phyloP scores from a whole-genome alignment of 2,113 vertebrate genomes.

The Pluvialis apricaria region DNA sequence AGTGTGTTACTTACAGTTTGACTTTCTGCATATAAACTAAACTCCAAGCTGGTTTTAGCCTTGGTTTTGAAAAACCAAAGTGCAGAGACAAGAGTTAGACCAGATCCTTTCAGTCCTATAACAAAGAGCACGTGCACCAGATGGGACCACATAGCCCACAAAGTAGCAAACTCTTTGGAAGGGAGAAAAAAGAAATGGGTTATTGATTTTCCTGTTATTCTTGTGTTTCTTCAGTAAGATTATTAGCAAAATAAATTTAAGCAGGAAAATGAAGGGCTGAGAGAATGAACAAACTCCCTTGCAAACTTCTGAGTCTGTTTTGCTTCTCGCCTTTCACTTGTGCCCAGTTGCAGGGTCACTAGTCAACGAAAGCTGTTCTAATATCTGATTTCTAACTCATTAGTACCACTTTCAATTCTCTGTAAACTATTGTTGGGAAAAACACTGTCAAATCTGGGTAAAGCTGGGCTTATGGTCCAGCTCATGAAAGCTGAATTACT shows the following conservation, averaged over 20 bases:
- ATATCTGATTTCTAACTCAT: background rate
- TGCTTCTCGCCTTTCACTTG: background rate
- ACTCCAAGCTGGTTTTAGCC: background rate
- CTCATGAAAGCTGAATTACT: background rate
- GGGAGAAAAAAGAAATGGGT: background rate
- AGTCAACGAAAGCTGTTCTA: background rate
- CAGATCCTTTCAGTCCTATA: background rate
- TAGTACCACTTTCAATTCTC: background rate
- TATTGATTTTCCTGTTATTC: background rate
- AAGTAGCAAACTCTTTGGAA: background rate
- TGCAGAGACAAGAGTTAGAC: background rate
- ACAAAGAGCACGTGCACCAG: background rate
- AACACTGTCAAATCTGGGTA: background rate
- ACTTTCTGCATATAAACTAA: background rate
- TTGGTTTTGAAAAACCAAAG: background rate
- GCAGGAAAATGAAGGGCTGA: background rate
- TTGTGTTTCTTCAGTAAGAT: background rate
- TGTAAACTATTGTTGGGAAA: background rate
- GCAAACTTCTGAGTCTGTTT: background rate
- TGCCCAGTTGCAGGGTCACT: background rate
- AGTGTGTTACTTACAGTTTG: background rate
- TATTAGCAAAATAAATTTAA: background rate
- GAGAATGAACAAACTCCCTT: background rate
- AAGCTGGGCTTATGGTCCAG: background rate
- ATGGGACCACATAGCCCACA: background rate